phyloP scores from a whole-genome alignment of 1,140 invertebrate genomes.

The Rhizoglyphus robini region DNA sequence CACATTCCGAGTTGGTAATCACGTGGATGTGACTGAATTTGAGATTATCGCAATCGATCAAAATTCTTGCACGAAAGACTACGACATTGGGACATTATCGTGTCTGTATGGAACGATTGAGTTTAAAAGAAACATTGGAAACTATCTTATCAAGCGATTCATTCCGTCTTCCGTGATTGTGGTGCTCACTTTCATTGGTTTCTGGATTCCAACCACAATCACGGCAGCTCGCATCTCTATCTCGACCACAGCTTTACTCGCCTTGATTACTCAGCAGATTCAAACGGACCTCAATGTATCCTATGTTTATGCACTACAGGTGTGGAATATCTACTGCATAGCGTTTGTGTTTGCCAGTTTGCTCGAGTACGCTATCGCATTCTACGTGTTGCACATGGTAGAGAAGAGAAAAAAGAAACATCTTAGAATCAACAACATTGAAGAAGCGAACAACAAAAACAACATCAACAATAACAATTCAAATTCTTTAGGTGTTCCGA shows the following conservation, averaged over 20 bases:
- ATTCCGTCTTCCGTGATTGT: neutral
- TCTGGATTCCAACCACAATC: too few relatives aligned
- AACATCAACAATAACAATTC: neutral
- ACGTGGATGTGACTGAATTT: neutral
- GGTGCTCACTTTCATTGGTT: slow-evolving; percentile 30
- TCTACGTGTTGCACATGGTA: neutral
- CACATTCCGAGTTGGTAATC: neutral
- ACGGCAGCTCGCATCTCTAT: slow-evolving; percentile 32
- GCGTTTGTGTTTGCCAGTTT: slow-evolving; percentile 24
- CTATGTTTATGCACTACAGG: slow-evolving; percentile 72
- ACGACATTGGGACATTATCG: neutral
- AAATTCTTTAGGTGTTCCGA: neutral
- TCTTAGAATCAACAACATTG: neutral
- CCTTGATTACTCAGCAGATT: slow-evolving; percentile 54
- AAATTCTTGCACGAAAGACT: neutral
- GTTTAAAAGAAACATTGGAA: neutral
- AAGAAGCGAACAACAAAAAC: neutral
- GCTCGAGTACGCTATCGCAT: slow-evolving; percentile 22
- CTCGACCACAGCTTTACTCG: slow-evolving; percentile 43
- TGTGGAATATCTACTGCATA: slow-evolving; percentile 69
- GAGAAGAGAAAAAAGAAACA: neutral
- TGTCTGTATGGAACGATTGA: neutral
- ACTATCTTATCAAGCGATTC: neutral
- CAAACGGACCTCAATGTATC: slow-evolving; percentile 70
- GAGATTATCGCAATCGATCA: neutral